Evolutionary conservation across 2,888 invertebrate species (phyloP), one percentile per base, ranked within the genome.

Genomic region (Caenorhabditis uteleia): DNA sequence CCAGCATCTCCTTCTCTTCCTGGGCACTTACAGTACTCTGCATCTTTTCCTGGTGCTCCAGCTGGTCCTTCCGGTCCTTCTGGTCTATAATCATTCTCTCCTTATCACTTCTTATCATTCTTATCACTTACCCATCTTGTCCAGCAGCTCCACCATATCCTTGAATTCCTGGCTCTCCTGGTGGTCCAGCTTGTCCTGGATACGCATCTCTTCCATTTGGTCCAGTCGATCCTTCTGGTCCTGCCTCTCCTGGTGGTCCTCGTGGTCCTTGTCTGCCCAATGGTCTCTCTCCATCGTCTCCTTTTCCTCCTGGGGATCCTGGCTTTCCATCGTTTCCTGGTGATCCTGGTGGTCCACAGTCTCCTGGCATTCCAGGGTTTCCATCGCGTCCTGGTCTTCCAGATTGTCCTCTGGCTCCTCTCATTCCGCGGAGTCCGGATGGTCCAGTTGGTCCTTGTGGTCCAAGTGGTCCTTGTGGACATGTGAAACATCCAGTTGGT

Each of bases 231-330:
- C 71, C 71, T 54, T 71, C 71, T 21, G 68, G 68, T 66, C 71
- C 71, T 16, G 66, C 33, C 46, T 71, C 75, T 51, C 78, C 78
- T 16, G 77, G 71, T 42, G 74, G 68, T 64, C 78, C 78, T 16
- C 70, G 45, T 55, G 70, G 65, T 58, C 73, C 79, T 50, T 70
- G 71, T 46, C 79, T 67, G 18, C 78, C 78, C 38, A 80, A 49
- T 21, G 77, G 77, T 58, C 73, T 74, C 68, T 80, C 80, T 39
- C 70, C 80, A 39, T 80, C 80, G 34, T 61, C 70, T 60, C 80
- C 80, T 39, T 73, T 71, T 23, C 64, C 67, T 58, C 80, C 80
- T 26, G 73, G 70, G 23, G 64, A 57, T 44, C 79, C 79, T 34
- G 78, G 68, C 39, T 71, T 64, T 49, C 77, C 77, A 38, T 74